Conservation (phyloP, 2,113 vertebrate species). For the Toxostoma redivivum region DNA sequence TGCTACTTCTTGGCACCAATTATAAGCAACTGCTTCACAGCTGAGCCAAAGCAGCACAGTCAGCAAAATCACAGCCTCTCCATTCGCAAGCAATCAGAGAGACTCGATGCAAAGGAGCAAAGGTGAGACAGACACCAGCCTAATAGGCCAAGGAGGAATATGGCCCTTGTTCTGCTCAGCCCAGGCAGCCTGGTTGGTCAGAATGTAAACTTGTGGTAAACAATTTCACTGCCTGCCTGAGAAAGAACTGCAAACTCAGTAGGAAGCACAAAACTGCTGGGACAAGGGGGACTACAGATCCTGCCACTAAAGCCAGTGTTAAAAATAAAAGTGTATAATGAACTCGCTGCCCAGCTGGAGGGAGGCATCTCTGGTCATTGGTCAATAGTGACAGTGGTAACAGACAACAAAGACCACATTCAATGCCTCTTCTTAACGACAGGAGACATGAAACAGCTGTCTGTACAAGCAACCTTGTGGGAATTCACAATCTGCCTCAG, state of each 20-base stretch:
- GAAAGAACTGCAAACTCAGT: neutral
- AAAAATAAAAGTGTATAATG: neutral
- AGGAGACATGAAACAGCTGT: neutral
- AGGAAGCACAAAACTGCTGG: neutral
- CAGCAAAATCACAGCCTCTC: slow-evolving; percentile 26
- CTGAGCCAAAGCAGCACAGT: neutral
- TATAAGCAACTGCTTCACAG: slow-evolving; percentile 51
- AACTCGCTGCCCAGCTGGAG: neutral
- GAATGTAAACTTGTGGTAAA: slow-evolving; percentile 35
- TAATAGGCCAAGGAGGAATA: slow-evolving; percentile 35
- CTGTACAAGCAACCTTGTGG: neutral
- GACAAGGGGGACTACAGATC: neutral
- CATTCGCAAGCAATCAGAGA: slow-evolving; percentile 30
- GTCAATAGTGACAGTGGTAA: neutral
- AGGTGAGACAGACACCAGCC: slow-evolving; percentile 35
- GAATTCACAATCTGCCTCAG: neutral
- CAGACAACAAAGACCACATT: neutral
- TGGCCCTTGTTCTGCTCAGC: neutral
- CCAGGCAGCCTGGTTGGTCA: neutral
- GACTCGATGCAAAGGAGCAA: neutral
- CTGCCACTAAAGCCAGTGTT: neutral
- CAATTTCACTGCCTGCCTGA: neutral
- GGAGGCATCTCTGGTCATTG: neutral
- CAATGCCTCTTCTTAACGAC: neutral
- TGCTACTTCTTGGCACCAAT: slow-evolving; percentile 43